Base-by-base conservation (phyloP, 1,140 invertebrate species). In the Dolichoris vasculosae region DNA sequence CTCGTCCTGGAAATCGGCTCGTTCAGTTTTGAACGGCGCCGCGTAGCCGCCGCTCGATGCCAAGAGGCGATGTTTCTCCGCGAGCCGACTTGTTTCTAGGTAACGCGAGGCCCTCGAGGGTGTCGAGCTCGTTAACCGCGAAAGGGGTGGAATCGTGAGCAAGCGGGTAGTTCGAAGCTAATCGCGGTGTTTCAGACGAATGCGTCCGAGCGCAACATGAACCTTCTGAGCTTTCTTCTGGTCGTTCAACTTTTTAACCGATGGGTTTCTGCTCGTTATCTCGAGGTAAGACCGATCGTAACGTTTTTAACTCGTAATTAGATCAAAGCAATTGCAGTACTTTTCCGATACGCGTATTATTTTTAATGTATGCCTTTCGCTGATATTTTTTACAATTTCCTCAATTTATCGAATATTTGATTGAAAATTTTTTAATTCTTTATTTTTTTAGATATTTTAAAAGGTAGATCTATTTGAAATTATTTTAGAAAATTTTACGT, bases 251-350 rank as follows among this genome's bases (percentile, higher is more conserved):
- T 78, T 9, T 23, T 38, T 20, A 30, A 7, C n/a, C 43, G 20
- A 3, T 38, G 30, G 76, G 46, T 30, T 51, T n/a, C 13, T 0
- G 64, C 77, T 32, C 83, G 83, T 3, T 85, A 85, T 38, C 78
- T 81, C 32, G 83, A 85, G 78, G 83, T 85, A 71, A 85, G 59
- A 8, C 69, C 13, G 43, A 6, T 26, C 23, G 4, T 26, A 26
- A 20, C 20, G 1, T 26, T 26, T 26, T 26, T 59, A 6, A 7
- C 11, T 51, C 48, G 6, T 51, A 2, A 17, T n/a, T n/a, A n/a
- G n/a, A n/a, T n/a, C n/a, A n/a, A n/a, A n/a, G n/a, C n/a, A n/a
- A n/a, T n/a, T n/a, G n/a, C n/a, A n/a, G n/a, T n/a, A n/a, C n/a
- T n/a, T n/a, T n/a, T n/a, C n/a, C n/a, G n/a, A n/a, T n/a, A n/a